Percentiles rank a stretch among this genome's conserved stretches.
These are phyloP conservation scores for Hippocampus comes DNA, from an alignment of 2,113 vertebrate genomes.

Conservation along the genomic window DNA sequence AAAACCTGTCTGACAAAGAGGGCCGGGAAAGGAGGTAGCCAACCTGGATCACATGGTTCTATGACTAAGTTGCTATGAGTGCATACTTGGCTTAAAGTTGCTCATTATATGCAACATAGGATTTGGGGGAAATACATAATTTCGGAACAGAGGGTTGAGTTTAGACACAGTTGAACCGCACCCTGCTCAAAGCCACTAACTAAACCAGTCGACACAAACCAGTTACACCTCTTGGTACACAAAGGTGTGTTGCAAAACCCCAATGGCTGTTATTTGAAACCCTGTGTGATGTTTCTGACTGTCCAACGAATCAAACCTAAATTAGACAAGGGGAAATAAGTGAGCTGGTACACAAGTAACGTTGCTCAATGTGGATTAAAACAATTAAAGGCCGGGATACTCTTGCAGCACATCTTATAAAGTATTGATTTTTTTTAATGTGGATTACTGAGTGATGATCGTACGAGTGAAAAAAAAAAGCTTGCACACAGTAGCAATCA, in stretches of 20 bases:
- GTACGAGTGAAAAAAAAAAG: slow-evolving; percentile 40
- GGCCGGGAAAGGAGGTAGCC: slow-evolving; percentile 43
- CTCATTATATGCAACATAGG: background rate
- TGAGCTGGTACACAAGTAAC: slow-evolving; percentile 17
- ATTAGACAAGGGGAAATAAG: slow-evolving; percentile 44
- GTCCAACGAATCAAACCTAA: slow-evolving; percentile 41
- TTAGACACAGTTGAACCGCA: slow-evolving; percentile 37
- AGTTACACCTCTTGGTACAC: slow-evolving; percentile 65
- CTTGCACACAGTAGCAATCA: slow-evolving; percentile 50
- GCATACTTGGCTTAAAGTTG: slow-evolving; percentile 1
- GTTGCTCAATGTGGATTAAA: slow-evolving; percentile 20
- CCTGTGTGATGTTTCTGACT: slow-evolving; percentile 65
- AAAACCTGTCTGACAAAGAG: slow-evolving; percentile 67
- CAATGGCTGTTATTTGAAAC: slow-evolving; percentile 66
- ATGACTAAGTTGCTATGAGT: slow-evolving; percentile 23
- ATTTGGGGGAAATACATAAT: slow-evolving; percentile 1
- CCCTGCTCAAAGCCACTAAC: slow-evolving; percentile 44
- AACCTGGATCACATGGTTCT: slow-evolving; percentile 49
- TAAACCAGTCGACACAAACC: slow-evolving; percentile 62
- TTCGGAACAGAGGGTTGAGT: background rate
- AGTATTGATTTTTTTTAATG: slow-evolving; percentile 16
- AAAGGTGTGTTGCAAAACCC: slow-evolving; percentile 66
- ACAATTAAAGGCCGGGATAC: slow-evolving; percentile 9
- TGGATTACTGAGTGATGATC: slow-evolving; percentile 19
- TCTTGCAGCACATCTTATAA: slow-evolving; percentile 11